Conservation (phyloP, 2,888 invertebrate genomes). For the Subacronicta megacephala region DNA sequence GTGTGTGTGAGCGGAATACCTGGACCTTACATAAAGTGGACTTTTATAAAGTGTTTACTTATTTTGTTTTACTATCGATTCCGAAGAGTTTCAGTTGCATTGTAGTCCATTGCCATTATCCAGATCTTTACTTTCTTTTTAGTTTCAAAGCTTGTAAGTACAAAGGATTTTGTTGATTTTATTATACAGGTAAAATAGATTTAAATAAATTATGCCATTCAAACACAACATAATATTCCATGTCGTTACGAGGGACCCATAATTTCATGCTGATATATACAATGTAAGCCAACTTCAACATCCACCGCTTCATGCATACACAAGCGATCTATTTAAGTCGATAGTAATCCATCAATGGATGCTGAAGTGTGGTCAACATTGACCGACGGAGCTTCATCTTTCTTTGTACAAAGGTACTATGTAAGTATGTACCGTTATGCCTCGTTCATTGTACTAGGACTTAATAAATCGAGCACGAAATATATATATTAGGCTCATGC, state of each 20-base stretch:
- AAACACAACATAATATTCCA: not conserved
- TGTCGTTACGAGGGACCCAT: not conserved
- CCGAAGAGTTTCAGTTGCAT: too few relatives aligned
- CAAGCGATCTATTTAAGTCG: constrained; percentile 28
- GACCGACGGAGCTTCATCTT: constrained; percentile 1
- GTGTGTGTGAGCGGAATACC: too few relatives aligned
- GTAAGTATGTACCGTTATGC: constrained; percentile 5
- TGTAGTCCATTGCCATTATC: too few relatives aligned
- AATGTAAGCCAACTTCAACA: constrained; percentile 15
- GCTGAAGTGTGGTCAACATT: constrained; percentile 40
- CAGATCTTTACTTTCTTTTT: too few relatives aligned
- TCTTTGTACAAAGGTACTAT: constrained; percentile 24
- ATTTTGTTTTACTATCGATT: too few relatives aligned
- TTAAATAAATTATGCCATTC: too few relatives aligned
- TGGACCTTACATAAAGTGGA: too few relatives aligned
- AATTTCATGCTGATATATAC: not conserved
- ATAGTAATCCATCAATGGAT: constrained; percentile 39
- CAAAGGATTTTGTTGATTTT: too few relatives aligned
- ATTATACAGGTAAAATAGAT: too few relatives aligned
- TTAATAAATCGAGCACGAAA: constrained; percentile 10
- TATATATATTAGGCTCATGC: too few relatives aligned
- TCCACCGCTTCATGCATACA: constrained; percentile 16
- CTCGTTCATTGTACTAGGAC: constrained; percentile 21
- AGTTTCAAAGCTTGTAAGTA: too few relatives aligned
- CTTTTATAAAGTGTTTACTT: too few relatives aligned